Conservation (phyloP, 2,888 invertebrate species). For the Bedellia somnulentella region DNA sequence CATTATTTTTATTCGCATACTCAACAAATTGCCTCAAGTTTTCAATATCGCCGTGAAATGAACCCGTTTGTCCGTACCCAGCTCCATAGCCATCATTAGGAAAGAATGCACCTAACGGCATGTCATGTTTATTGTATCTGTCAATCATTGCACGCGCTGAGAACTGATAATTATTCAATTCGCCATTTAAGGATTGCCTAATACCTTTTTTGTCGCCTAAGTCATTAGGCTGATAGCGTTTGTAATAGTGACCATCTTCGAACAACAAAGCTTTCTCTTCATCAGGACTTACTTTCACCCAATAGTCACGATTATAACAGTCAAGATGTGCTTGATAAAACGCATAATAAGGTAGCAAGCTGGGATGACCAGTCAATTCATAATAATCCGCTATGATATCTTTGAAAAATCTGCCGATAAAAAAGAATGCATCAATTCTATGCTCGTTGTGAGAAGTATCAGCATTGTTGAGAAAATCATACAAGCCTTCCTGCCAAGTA, state of each 20-base stretch:
- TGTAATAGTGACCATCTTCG: slow-evolving; percentile 45
- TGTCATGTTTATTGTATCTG: slow-evolving; percentile 34
- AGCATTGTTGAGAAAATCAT: slow-evolving; percentile 25
- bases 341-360: slow-evolving; percentile 41
- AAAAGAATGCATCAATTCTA: slow-evolving; percentile 39
- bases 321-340: slow-evolving; percentile 49
- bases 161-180: slow-evolving; percentile 46
- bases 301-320: slow-evolving; percentile 46
- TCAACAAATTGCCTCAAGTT: slow-evolving; percentile 35
- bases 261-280: slow-evolving; percentile 28
- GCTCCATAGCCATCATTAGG: slow-evolving; percentile 51
- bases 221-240: slow-evolving; percentile 32
- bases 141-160: slow-evolving; percentile 50
- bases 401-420: slow-evolving; percentile 26
- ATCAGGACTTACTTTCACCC: slow-evolving; percentile 30
- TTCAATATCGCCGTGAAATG: slow-evolving; percentile 37
- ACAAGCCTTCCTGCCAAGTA: slow-evolving; percentile 39
- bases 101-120: slow-evolving; percentile 47
- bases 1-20: slow-evolving; percentile 30
- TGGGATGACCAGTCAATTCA: slow-evolving; percentile 39
- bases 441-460: slow-evolving; percentile 21
- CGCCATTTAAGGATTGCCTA: slow-evolving; percentile 45
- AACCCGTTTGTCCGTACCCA: slow-evolving; percentile 45
- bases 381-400: slow-evolving; percentile 40
- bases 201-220: slow-evolving; percentile 29